These are phyloP conservation scores for Remorina albescens DNA, from an alignment of 2,797 vertebrate species.

Conservation along the genomic window DNA sequence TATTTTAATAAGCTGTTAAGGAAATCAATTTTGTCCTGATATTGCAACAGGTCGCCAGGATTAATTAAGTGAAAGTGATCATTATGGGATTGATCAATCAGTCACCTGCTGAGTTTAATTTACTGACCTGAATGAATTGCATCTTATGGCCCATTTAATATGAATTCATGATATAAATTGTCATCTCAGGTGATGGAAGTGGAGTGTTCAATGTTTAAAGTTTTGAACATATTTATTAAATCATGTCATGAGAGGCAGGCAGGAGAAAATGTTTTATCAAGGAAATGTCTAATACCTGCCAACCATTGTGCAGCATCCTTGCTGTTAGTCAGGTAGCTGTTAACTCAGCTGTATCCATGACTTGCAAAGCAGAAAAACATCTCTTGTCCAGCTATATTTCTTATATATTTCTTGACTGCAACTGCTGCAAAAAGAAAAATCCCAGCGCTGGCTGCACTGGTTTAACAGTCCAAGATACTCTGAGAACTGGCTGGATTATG, in stretches of 20 bases:
- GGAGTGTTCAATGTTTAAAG: no score
- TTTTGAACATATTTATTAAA: constrained; percentile 22
- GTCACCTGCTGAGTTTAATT: constrained; percentile 9
- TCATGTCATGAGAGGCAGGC: neutral
- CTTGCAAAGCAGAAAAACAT: constrained; percentile 32
- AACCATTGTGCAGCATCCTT: constrained; percentile 44
- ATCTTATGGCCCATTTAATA: neutral
- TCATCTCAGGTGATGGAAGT: no score
- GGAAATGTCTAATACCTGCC: constrained; percentile 30
- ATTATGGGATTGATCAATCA: neutral
- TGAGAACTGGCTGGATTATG: constrained; percentile 41
- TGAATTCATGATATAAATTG: constrained; percentile 6
- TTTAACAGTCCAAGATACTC: constrained; percentile 32
- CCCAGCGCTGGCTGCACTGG: constrained; percentile 11
- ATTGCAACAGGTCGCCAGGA: constrained; percentile 2
- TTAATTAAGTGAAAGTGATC: neutral
- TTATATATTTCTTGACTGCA: constrained; percentile 19
- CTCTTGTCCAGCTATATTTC: neutral
- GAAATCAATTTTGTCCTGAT: neutral
- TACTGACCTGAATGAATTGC: neutral
- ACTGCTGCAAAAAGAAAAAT: constrained; percentile 19
- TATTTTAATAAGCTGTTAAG: neutral
- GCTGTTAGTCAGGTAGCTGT: constrained; percentile 22
- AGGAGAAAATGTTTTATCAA: constrained; percentile 33
- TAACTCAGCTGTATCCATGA: constrained; percentile 28